These are phyloP conservation scores for Eidolon dupreanum DNA, from an alignment of 2,797 vertebrate genomes.

Conservation along the genomic window DNA sequence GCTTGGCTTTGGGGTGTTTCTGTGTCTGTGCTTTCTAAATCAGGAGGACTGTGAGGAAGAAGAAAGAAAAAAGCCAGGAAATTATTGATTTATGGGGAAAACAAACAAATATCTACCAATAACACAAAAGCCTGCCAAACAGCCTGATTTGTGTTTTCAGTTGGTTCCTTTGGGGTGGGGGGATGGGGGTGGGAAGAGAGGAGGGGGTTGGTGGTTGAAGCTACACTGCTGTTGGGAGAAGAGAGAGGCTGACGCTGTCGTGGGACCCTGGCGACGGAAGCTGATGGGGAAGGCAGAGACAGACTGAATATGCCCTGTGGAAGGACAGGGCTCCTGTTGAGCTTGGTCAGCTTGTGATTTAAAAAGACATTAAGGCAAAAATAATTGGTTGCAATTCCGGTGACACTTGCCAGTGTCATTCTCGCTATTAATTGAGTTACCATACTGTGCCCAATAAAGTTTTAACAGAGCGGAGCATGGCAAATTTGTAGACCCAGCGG, in stretches of 20 bases:
- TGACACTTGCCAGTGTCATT: slow-evolving; percentile 68
- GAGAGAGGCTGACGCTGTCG: background rate
- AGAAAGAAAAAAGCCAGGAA: background rate
- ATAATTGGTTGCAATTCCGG: slow-evolving; percentile 66
- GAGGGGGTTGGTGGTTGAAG: background rate
- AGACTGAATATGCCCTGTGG: background rate
- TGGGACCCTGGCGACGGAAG: background rate
- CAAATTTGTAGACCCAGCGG: slow-evolving; percentile 77
- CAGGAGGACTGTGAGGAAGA: background rate
- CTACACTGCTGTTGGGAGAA: background rate
- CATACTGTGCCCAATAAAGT: slow-evolving; percentile 76
- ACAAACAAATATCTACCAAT: background rate
- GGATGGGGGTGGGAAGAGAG: no score
- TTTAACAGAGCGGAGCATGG: slow-evolving; percentile 71
- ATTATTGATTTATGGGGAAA: slow-evolving; percentile 36
- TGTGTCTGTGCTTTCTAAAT: slow-evolving; percentile 36
- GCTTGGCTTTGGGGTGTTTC: slow-evolving; percentile 2
- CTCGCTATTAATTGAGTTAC: slow-evolving; percentile 79
- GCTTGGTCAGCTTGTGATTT: slow-evolving; percentile 48
- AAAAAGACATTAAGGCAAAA: slow-evolving; percentile 75
- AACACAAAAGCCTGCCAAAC: slow-evolving; percentile 11
- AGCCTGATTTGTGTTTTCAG: slow-evolving; percentile 59
- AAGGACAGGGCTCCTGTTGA: background rate
- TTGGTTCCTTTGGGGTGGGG: slow-evolving; percentile 13
- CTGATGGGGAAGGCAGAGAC: background rate